Evolutionary conservation across 2,888 invertebrate genomes (phyloP).

Genomic region (Sialis lutaria): DNA sequence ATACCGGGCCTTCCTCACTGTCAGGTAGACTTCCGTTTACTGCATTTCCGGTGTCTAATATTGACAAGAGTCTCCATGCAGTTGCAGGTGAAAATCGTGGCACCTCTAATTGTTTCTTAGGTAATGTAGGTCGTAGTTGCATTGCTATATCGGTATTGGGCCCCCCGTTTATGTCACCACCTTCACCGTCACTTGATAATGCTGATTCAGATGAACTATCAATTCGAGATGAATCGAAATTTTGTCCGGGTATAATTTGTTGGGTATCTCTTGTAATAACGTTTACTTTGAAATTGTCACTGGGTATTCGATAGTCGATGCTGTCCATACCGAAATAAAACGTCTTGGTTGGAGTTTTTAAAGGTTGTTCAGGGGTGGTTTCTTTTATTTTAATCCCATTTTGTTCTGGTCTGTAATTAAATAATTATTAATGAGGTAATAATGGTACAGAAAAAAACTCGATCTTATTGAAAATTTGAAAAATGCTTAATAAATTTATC

Average conservation of each 20-base stretch:
- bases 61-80: conserved; percentile 61
- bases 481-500: too few species aligned
- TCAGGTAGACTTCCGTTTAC: conserved; percentile 13
- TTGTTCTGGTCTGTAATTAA: too few species aligned
- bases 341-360: conserved; percentile 29
- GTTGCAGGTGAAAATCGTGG: conserved; percentile 69
- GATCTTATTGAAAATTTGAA: too few species aligned
- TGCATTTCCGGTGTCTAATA: conserved; percentile 30
- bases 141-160: conserved; percentile 44
- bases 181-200: conserved; percentile 33
- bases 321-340: conserved; percentile 72
- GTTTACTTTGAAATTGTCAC: background rate
- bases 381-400: conserved; percentile 24
- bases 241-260: conserved; percentile 8
- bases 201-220: conserved; percentile 34
- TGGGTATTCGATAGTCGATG: conserved; percentile 13
- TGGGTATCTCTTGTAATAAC: background rate
- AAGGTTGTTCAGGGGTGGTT: conserved; percentile 41
- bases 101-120: conserved; percentile 58
- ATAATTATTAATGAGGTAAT: too few species aligned
- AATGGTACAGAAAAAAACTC: too few species aligned
- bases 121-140: conserved; percentile 58
- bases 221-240: conserved; percentile 10
- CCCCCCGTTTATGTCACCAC: conserved; percentile 22
- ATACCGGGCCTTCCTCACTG: conserved; percentile 19